These are phyloP conservation scores for Empis livida DNA, from an alignment of 2,888 invertebrate genomes.

Conservation along the genomic window DNA sequence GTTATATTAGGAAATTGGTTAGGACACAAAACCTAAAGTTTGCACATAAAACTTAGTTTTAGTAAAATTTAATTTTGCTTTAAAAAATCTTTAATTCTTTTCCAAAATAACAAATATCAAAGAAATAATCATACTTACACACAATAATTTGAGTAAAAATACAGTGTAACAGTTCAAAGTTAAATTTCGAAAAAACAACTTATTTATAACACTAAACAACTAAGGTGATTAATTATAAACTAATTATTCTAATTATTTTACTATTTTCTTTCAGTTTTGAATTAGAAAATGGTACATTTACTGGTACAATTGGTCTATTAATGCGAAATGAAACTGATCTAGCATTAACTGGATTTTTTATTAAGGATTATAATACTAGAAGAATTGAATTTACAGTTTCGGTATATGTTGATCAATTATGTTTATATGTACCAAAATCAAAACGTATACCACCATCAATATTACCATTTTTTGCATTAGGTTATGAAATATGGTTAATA, in stretches of 20 bases:
- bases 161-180: too few relatives aligned
- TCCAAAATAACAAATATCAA: too few relatives aligned
- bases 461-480: slow-evolving; percentile 30
- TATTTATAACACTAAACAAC: too few relatives aligned
- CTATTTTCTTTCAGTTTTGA: slow-evolving; percentile 20
- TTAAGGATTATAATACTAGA: slow-evolving; percentile 33
- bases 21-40: too few relatives aligned
- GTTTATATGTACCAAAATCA: slow-evolving; percentile 33
- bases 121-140: too few relatives aligned
- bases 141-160: too few relatives aligned
- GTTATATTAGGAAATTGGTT: too few relatives aligned
- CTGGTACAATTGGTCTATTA: slow-evolving; percentile 30
- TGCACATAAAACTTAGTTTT: too few relatives aligned
- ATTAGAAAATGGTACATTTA: slow-evolving; percentile 27
- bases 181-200: too few relatives aligned
- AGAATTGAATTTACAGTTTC: slow-evolving; percentile 30
- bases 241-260: neutral
- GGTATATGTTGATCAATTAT: slow-evolving; percentile 32
- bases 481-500: slow-evolving; percentile 28
- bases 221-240: too few relatives aligned
- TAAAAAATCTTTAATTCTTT: too few relatives aligned
- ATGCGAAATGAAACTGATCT: slow-evolving; percentile 29
- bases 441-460: slow-evolving; percentile 32
- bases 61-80: too few relatives aligned
- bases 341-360: slow-evolving; percentile 31